Percentiles rank a stretch among this genome's conserved stretches.
phyloP scores from a whole-genome alignment of 1,140 invertebrate genomes.

The Zaprionus tsacasi region DNA sequence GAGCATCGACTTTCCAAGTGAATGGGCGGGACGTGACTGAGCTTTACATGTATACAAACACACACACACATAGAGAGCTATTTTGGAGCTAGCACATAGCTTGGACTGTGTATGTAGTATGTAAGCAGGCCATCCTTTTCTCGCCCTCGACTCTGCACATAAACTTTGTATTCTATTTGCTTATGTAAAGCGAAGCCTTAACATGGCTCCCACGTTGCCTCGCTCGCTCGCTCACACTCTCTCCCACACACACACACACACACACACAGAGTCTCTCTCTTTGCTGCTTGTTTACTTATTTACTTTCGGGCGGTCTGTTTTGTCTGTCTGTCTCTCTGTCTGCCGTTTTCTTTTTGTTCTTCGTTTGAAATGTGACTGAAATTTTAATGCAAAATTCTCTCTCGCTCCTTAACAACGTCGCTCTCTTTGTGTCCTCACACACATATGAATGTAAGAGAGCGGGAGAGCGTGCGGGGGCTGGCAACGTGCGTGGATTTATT shows the following conservation, averaged over 20 bases:
- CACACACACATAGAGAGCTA: constrained; percentile 26
- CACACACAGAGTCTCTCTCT: not conserved
- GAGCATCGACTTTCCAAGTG: constrained; percentile 81
- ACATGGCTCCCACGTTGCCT: constrained; percentile 36
- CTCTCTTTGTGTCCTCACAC: constrained; percentile 33
- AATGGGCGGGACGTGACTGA: constrained; percentile 77
- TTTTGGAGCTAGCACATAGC: constrained; percentile 11
- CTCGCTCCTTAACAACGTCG: constrained; percentile 24
- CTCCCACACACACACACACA: constrained; percentile 6
- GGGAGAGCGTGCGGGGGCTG: not conserved
- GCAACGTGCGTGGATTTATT: constrained; percentile 67
- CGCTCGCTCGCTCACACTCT: not conserved
- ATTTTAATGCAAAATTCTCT: constrained; percentile 66
- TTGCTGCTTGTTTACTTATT: constrained; percentile 70
- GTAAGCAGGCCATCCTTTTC: constrained; percentile 47
- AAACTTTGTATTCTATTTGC: constrained; percentile 73
- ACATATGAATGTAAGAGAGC: not conserved
- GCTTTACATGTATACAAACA: constrained; percentile 37
- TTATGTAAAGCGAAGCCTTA: constrained; percentile 71
- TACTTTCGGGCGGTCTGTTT: constrained; percentile 60
- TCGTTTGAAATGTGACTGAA: constrained; percentile 77
- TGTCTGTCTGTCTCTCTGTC: constrained; percentile 49
- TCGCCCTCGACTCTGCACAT: constrained; percentile 15
- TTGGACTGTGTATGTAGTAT: not conserved
- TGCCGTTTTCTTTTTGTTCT: constrained; percentile 56